Base-by-base conservation (phyloP, 2,888 invertebrate genomes). In the Mylabris sibirica region DNA sequence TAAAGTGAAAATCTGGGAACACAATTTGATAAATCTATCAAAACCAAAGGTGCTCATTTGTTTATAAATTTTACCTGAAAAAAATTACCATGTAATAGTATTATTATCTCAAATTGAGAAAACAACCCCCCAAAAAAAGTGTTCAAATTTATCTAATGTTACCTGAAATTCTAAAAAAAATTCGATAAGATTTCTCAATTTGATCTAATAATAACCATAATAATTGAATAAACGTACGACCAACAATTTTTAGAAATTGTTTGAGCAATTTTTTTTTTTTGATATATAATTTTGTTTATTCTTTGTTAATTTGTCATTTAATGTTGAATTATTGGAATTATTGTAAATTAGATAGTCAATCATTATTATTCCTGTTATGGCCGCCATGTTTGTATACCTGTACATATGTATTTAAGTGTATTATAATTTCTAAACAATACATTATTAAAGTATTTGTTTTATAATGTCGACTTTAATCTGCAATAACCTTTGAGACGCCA, bases 331-430 rank as follows among this genome's bases (percentile, higher is more conserved):
- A 24, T 60, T 64, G 60, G 60, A 59, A 57, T 14, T 69, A 57
- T 69, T 65, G 24, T 44, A 64, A 30, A 59, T 70, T 69, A 66
- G 64, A 64, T 70, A 70, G 62, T 72, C 74, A 75, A 77, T 75
- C 74, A 68, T 72, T 71, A 68, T 72, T 72, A 78, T 79, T 65
- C 70, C 65, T 78, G 79, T 79, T 78, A 79, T 78, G 78, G 20
- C 11, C 80, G 82, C 82, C 81, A 82, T 81, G 80, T 80, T 79
- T 79, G 73, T 75, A 74, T 71, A 78, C 79, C 78, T 83, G 82
- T 83, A 83, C 80, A 83, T 83, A 83, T 82, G 81, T 83, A 83
- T 78, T 81, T 82, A 81, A 78, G 80, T 80, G 81, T 81, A 79
- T 77, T 76, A 79, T 80, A 79, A 78, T 79, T 81, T 80, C 80